Percentiles rank a stretch among this genome's conserved stretches.
Conservation (phyloP, 2,888 invertebrate species). For the Idaea aversata region DNA sequence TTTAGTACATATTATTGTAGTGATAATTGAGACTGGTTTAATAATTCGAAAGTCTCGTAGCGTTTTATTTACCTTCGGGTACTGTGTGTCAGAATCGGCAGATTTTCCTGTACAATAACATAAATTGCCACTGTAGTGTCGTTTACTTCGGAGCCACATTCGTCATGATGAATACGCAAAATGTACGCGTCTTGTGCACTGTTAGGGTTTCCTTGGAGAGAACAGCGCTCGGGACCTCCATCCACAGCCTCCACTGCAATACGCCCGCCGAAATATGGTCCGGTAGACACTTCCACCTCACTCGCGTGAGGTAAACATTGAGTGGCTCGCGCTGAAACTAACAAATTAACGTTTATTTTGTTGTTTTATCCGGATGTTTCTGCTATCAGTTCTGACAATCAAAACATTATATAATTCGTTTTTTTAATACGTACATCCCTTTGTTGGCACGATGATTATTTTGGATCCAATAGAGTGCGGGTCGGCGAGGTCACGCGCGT, state of each 20-base stretch:
- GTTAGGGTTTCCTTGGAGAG: constrained; percentile 86
- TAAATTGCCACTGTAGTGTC: constrained; percentile 90
- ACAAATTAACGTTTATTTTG: constrained; percentile 15
- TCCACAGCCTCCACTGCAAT: constrained; percentile 88
- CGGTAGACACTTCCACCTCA: constrained; percentile 90
- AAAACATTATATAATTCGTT: constrained; percentile 15
- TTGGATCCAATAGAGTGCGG: constrained; percentile 82
- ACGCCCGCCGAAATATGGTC: constrained; percentile 89
- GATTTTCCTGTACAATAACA: constrained; percentile 90
- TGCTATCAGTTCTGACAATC: constrained; percentile 24
- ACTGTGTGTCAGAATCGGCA: constrained; percentile 90
- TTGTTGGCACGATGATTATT: constrained; percentile 88
- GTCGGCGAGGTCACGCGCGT: constrained; percentile 73
- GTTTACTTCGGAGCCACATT: constrained; percentile 87
- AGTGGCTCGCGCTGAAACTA: constrained; percentile 90
- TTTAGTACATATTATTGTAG: constrained; percentile 4
- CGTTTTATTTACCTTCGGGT: constrained; percentile 80
- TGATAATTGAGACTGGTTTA: not conserved
- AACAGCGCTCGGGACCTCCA: constrained; percentile 85
- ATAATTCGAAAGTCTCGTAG: constrained; percentile 2
- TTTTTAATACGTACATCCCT: constrained; percentile 85
- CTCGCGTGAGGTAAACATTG: constrained; percentile 89
- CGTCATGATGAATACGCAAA: constrained; percentile 86
- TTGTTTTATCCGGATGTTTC: constrained; percentile 14
- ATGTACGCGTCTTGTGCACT: constrained; percentile 87